Conservation (phyloP, 2,888 invertebrate genomes). For the Epirrhoe tristata region DNA sequence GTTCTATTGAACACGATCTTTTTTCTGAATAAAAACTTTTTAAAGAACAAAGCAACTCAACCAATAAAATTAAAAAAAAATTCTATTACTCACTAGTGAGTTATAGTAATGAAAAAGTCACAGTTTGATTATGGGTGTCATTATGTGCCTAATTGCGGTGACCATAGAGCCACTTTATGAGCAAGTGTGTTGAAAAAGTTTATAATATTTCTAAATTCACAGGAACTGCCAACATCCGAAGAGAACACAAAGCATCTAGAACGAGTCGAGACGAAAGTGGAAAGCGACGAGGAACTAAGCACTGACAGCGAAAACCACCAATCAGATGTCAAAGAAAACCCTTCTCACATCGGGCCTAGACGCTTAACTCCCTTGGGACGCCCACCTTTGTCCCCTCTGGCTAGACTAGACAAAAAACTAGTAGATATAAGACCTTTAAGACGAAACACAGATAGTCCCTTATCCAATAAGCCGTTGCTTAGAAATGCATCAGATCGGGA, state of each 20-base stretch:
- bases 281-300: constrained; percentile 79
- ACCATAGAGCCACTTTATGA: no score
- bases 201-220: neutral
- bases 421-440: constrained; percentile 70
- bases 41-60: no score
- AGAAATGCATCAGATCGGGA: constrained; percentile 71
- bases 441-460: constrained; percentile 67
- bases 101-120: no score
- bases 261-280: constrained; percentile 81
- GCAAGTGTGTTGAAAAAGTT: no score
- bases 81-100: no score
- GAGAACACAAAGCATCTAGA: constrained; percentile 80
- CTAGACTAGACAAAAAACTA: constrained; percentile 71
- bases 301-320: constrained; percentile 76
- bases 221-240: constrained; percentile 83
- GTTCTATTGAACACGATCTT: no score
- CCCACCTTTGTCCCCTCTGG: constrained; percentile 70
- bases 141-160: no score
- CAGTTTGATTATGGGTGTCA: no score
- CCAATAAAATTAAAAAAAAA: no score
- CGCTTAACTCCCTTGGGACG: constrained; percentile 70
- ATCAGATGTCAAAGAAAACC: constrained; percentile 67
- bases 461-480: constrained; percentile 64
- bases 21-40: no score
- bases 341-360: constrained; percentile 52